A percentile compares a stretch with the other conserved stretches of the same genome.
Conservation (phyloP, 2,888 invertebrate species). For the Ophion slaviceki region DNA sequence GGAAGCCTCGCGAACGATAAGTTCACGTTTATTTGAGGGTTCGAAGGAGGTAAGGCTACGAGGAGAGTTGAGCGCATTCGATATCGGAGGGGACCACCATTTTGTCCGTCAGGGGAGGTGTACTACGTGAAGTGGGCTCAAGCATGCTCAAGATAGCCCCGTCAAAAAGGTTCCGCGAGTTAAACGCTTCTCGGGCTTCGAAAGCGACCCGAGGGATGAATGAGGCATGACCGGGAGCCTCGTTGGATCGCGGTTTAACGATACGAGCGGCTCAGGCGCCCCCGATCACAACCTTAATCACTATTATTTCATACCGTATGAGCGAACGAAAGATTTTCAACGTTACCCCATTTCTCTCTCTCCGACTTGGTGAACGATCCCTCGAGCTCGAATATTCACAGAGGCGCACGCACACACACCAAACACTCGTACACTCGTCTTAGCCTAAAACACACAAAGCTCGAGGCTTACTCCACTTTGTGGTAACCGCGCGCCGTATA, state of each 20-base stretch:
- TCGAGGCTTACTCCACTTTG: constrained; percentile 78
- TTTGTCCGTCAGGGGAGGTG: constrained; percentile 84
- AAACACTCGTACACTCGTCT: constrained; percentile 75
- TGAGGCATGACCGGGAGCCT: constrained; percentile 9
- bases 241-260: not conserved
- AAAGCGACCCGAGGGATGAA: constrained; percentile 6
- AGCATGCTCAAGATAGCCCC: constrained; percentile 81
- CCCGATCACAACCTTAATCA: constrained; percentile 46
- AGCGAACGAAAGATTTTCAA: constrained; percentile 79
- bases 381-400: constrained; percentile 77
- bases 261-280: not conserved
- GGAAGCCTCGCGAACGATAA: not conserved
- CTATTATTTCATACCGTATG: constrained; percentile 79
- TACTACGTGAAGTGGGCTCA: constrained; percentile 81
- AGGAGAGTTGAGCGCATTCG: constrained; percentile 74
- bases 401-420: constrained; percentile 70
- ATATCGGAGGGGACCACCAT: constrained; percentile 83
- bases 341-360: constrained; percentile 82
- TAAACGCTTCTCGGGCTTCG: constrained; percentile 55
- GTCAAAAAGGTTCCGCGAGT: constrained; percentile 75
- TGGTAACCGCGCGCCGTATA: constrained; percentile 77
- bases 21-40: constrained; percentile 58
- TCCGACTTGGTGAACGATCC: constrained; percentile 79
- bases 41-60: constrained; percentile 74
- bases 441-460: constrained; percentile 76